Percentiles rank a stretch among this genome's conserved stretches.
phyloP scores from a whole-genome alignment of 2,888 invertebrate genomes.

The Clivina fossor region DNA sequence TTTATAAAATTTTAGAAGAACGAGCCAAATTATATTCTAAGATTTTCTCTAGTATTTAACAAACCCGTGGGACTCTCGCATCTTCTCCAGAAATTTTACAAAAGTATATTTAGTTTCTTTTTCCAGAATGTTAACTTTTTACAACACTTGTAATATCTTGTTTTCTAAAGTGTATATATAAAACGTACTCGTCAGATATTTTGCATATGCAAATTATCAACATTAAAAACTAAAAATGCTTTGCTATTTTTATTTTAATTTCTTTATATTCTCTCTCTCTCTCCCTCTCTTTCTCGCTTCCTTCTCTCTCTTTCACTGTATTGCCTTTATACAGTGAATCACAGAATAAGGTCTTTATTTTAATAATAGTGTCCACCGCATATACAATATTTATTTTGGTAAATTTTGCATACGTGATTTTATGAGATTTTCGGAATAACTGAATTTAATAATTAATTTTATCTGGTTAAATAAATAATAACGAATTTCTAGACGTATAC shows the following conservation, averaged over 20 bases:
- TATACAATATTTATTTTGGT: slow-evolving; percentile 6
- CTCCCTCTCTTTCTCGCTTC: too few species aligned
- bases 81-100: slow-evolving; percentile 16
- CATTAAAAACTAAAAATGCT: background rate
- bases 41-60: too few species aligned
- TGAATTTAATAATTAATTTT: slow-evolving; percentile 7
- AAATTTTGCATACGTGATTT: slow-evolving; percentile 3
- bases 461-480: slow-evolving; percentile 4
- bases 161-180: too few species aligned
- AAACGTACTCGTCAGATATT: slow-evolving; percentile 12
- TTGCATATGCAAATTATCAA: slow-evolving; percentile 21
- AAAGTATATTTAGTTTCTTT: slow-evolving; percentile 27
- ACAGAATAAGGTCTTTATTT: too few species aligned
- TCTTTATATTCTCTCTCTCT: background rate
- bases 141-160: slow-evolving; percentile 20
- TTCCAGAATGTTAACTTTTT: slow-evolving; percentile 25
- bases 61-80: too few species aligned
- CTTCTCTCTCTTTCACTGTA: too few species aligned
- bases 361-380: slow-evolving; percentile 6
- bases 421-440: background rate
- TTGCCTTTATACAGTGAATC: too few species aligned
- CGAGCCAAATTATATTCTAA: too few species aligned
- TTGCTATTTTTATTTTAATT: background rate
- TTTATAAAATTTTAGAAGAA: too few species aligned
- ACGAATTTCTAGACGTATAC: background rate